Evolutionary conservation across 2,113 vertebrate species (phyloP), one percentile per base, ranked within the genome.

Genomic region (Glaucidium brasilianum): DNA sequence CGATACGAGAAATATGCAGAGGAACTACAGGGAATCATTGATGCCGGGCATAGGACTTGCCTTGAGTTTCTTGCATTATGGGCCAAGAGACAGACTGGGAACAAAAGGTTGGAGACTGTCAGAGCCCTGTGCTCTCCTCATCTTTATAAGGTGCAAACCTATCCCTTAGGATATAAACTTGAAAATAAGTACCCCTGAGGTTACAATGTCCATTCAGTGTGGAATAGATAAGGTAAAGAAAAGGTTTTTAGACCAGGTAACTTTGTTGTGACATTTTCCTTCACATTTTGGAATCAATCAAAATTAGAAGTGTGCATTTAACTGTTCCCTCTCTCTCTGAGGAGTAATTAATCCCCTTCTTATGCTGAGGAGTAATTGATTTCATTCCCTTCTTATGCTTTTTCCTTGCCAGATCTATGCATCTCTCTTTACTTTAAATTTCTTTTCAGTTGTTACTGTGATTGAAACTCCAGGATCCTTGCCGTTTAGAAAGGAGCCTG

Each of bases 181-280:
- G 25, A 35, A 67, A 77, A 66, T 60, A 59, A 50, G 9, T 23
- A 45, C 29, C 11, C 29, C 35, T 68, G 30, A 62, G 37, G 52
- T 56, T 83, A 56, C 1, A 1, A 41, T 4, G 2, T 63, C 41
- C 0, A 0, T 39, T 66, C 45, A 50, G 23, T n/a, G 15, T 75
- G 39, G n/a, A 79, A 49, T 49, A 41, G 43, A 43, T 20, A 67
- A 59, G 13, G 26, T 34, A 58, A 74, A 21, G 23, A 59, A 41
- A 17, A 72, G 52, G 12, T 56, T 79, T 90, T 64, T 29, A 64
- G 56, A 15, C 10, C 53, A 75, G 37, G 20, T 66, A 55, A 55
- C 32, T 45, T 76, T 16, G 15, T 49, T 68, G 63, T 87, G 56
- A 53, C 19, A 15, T 47, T 79, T 79, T 75, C 14, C 12, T 79